Percentiles rank a stretch among this genome's conserved stretches.
Evolutionary conservation across 2,113 vertebrate species (phyloP).

Genomic region (Microcebus murinus): DNA sequence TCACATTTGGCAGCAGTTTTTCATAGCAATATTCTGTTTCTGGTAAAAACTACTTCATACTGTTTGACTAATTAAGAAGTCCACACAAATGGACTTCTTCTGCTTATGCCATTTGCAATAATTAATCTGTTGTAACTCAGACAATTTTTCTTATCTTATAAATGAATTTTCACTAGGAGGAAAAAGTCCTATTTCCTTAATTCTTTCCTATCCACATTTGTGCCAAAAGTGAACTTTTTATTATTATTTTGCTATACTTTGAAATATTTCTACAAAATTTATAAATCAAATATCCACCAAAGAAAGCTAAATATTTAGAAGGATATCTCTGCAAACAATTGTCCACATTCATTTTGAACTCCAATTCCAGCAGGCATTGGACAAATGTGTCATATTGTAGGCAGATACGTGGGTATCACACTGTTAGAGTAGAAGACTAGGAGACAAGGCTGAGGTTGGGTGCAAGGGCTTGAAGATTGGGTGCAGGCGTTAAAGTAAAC

Average conservation of each 20-base stretch:
- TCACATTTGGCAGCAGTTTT: slow-evolving; percentile 39
- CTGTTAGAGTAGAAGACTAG: no score
- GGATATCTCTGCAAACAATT: background rate
- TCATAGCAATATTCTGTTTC: slow-evolving; percentile 36
- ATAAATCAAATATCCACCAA: background rate
- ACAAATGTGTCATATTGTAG: background rate
- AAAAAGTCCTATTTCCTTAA: slow-evolving; percentile 33
- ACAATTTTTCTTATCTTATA: slow-evolving; percentile 39
- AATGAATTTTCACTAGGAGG: slow-evolving; percentile 7
- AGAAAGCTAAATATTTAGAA: background rate
- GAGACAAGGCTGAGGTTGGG: no score
- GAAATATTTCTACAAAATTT: slow-evolving; percentile 29
- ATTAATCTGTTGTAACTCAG: slow-evolving; percentile 38
- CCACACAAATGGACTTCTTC: slow-evolving; percentile 32
- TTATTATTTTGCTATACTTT: background rate
- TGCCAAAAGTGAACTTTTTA: background rate
- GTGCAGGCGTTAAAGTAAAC: no score
- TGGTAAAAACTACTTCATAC: slow-evolving; percentile 24
- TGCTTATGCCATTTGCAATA: slow-evolving; percentile 7
- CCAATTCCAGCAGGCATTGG: background rate
- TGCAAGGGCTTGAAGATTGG: no score
- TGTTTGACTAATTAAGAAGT: slow-evolving; percentile 57
- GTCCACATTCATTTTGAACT: background rate
- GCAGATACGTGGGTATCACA: background rate
- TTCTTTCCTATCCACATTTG: slow-evolving; percentile 17